phyloP scores from a whole-genome alignment of 2,888 invertebrate genomes.

The Lypha dubia region DNA sequence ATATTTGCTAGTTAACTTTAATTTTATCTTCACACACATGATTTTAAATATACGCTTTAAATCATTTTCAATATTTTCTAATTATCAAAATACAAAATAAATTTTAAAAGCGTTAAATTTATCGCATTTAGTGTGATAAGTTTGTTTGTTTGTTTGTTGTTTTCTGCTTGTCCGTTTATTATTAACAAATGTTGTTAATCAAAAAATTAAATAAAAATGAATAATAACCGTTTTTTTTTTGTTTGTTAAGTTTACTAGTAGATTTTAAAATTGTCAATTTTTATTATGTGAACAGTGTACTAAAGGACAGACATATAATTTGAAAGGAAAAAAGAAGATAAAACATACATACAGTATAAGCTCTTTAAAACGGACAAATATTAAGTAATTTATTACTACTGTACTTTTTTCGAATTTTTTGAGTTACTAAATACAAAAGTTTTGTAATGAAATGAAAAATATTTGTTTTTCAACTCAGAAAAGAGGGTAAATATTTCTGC shows the following conservation, averaged over 20 bases:
- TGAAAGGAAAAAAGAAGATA: neutral
- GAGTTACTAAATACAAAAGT: too few species aligned
- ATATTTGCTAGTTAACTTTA: too few species aligned
- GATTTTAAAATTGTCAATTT: constrained; percentile 44
- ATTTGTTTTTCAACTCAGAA: too few species aligned
- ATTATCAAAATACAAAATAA: neutral
- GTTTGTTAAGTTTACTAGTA: constrained; percentile 13
- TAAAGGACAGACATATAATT: neutral
- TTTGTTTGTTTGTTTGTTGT: neutral
- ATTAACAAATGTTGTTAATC: constrained; percentile 38
- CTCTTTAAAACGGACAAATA: too few species aligned
- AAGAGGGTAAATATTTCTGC: too few species aligned
- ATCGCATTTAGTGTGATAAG: constrained; percentile 13
- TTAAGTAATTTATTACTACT: too few species aligned
- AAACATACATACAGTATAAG: neutral
- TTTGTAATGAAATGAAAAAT: too few species aligned
- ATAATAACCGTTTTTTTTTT: constrained; percentile 5
- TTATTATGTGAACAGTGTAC: constrained; percentile 15
- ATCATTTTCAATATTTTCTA: neutral
- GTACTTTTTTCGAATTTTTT: too few species aligned
- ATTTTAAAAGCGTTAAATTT: constrained; percentile 15
- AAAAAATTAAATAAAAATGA: constrained; percentile 32
- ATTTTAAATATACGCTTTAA: constrained; percentile 15
- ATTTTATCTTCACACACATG: too few species aligned
- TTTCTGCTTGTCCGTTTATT: constrained; percentile 24